These are phyloP conservation scores for Porphyrio hochstetteri DNA, from an alignment of 2,113 vertebrate species.

Conservation along the genomic window DNA sequence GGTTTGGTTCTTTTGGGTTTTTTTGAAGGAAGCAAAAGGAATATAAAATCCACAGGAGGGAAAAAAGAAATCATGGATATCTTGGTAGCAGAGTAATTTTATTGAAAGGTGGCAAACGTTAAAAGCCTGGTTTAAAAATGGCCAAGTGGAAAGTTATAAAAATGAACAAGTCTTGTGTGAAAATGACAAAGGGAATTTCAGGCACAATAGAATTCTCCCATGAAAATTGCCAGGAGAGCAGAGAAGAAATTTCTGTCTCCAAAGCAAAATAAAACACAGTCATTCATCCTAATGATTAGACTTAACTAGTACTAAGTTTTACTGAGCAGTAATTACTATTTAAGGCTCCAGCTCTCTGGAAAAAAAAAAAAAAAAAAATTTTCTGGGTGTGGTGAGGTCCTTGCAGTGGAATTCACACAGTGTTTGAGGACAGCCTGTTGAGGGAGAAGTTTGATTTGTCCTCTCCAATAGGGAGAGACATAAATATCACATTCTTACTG, in stretches of 20 bases:
- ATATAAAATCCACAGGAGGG: background rate
- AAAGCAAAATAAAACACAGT: background rate
- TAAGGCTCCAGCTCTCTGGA: background rate
- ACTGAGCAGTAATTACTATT: constrained; percentile 10
- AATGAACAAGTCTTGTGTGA: background rate
- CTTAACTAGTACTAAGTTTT: constrained; percentile 20
- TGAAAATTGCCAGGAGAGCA: background rate
- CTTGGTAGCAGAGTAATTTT: background rate
- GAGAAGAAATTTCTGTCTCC: background rate
- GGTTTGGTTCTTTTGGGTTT: background rate
- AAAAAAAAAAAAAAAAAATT: background rate
- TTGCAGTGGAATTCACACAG: background rate
- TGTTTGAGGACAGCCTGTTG: background rate
- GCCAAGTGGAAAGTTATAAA: constrained; percentile 4
- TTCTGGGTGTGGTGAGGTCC: background rate
- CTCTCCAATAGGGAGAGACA: background rate
- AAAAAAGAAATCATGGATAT: background rate
- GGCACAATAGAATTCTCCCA: background rate
- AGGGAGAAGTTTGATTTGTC: constrained; percentile 43
- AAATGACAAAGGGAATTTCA: constrained; percentile 20
- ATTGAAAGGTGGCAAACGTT: background rate
- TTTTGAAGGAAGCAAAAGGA: background rate
- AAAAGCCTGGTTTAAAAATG: constrained; percentile 17
- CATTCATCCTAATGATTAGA: background rate
- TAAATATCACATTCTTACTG: constrained; percentile 4